phyloP scores from a whole-genome alignment of 2,888 invertebrate genomes.

The Brachylomia viminalis region DNA sequence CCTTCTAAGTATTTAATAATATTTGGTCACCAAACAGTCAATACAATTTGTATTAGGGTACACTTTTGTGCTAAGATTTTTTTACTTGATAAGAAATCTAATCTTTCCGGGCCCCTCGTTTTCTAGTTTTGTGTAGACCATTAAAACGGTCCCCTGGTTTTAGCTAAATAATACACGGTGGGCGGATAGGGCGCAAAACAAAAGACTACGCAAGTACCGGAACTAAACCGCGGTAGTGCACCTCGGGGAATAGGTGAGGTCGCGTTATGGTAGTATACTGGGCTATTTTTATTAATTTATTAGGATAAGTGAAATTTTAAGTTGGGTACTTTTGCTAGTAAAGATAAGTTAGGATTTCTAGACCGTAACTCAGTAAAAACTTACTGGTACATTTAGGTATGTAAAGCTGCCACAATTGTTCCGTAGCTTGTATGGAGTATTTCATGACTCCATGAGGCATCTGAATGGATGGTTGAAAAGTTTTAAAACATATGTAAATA shows the following conservation, averaged over 20 bases:
- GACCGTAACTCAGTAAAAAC: not conserved
- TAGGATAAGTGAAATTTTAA: no score
- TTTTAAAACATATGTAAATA: no score
- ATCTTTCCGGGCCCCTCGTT: conserved; percentile 85
- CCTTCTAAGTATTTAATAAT: conserved; percentile 63
- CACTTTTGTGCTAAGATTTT: conserved; percentile 76
- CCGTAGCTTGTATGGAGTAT: no score
- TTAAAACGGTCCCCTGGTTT: conserved; percentile 87
- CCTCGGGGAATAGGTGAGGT: conserved; percentile 82
- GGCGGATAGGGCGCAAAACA: conserved; percentile 82
- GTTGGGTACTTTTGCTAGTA: not conserved
- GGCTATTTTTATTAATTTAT: conserved; percentile 3
- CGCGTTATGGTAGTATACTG: conserved; percentile 73
- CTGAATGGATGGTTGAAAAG: not conserved
- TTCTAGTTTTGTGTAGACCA: conserved; percentile 81
- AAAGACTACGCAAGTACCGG: conserved; percentile 86
- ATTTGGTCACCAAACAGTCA: conserved; percentile 65
- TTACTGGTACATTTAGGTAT: not conserved
- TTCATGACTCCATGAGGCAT: not conserved
- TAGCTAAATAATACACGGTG: conserved; percentile 88
- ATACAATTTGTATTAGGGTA: conserved; percentile 73
- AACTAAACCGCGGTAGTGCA: conserved; percentile 85
- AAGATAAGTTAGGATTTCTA: not conserved
- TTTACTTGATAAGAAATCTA: conserved; percentile 88
- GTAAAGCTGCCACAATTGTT: not conserved